Conservation (phyloP, 2,113 vertebrate genomes). For the Pyxicephalus adspersus region DNA sequence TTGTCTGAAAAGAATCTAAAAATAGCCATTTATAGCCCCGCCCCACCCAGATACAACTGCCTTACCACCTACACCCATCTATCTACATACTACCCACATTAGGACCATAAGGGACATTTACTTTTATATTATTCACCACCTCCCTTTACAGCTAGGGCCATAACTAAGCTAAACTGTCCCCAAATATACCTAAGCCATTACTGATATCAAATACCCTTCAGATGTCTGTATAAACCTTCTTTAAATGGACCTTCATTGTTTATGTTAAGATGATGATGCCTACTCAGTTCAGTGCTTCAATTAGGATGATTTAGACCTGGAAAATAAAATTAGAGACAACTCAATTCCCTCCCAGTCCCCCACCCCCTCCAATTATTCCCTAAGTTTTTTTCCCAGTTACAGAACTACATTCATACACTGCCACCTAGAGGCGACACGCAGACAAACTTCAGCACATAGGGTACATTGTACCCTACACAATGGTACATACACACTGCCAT, state of each 20-base stretch:
- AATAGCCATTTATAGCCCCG: constrained; percentile 36
- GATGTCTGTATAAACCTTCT: constrained; percentile 4
- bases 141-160: neutral
- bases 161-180: neutral
- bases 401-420: too few relatives aligned
- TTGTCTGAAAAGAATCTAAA: constrained; percentile 53
- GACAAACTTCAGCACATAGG: too few relatives aligned
- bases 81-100: neutral
- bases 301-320: constrained; percentile 20
- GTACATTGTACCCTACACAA: neutral
- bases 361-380: neutral
- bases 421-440: neutral
- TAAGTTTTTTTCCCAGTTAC: too few relatives aligned
- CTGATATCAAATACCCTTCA: neutral
- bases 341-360: constrained; percentile 12
- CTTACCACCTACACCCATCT: neutral
- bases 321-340: constrained; percentile 49
- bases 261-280: neutral
- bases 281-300: constrained; percentile 5
- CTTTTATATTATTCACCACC: neutral
- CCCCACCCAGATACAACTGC: neutral
- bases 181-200: neutral
- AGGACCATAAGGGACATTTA: neutral
- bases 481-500: neutral
- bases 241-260: constrained; percentile 6